A percentile compares a stretch with the other conserved stretches of the same genome.
phyloP scores from a whole-genome alignment of 2,888 invertebrate genomes.

The Cosmopolites sordidus region DNA sequence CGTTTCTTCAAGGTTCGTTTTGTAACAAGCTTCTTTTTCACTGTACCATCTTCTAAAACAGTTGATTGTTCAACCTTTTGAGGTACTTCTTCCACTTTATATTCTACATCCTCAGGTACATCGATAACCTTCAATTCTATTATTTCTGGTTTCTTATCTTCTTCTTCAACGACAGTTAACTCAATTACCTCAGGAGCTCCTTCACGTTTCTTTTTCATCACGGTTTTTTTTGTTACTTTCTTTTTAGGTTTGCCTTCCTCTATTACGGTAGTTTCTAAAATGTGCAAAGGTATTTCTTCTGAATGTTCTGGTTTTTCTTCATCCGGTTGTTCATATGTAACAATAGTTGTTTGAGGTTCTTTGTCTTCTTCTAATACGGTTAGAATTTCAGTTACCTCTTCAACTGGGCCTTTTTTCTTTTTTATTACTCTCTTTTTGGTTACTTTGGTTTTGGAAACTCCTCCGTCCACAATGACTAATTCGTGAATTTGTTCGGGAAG shows the following conservation, averaged over 20 bases:
- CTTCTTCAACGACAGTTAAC: slow-evolving; percentile 31
- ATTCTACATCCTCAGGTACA: slow-evolving; percentile 7
- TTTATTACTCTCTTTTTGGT: slow-evolving; percentile 42
- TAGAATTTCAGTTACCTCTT: slow-evolving; percentile 43
- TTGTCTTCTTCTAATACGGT: slow-evolving; percentile 44
- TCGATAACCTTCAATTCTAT: slow-evolving; percentile 33
- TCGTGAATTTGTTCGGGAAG: slow-evolving; percentile 25
- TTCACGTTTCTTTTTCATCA: slow-evolving; percentile 40
- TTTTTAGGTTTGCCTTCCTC: slow-evolving; percentile 31
- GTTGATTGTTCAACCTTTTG: slow-evolving; percentile 34
- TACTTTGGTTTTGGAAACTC: slow-evolving; percentile 45
- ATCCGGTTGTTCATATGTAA: slow-evolving; percentile 30
- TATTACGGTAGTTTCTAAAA: slow-evolving; percentile 24
- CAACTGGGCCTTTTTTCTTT: slow-evolving; percentile 43
- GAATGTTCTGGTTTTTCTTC: slow-evolving; percentile 33
- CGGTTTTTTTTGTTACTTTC: slow-evolving; percentile 49
- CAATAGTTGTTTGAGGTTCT: slow-evolving; percentile 36
- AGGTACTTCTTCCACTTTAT: slow-evolving; percentile 37
- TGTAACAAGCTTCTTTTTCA: slow-evolving; percentile 36
- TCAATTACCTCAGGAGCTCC: slow-evolving; percentile 42
- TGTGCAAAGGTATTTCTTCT: slow-evolving; percentile 32
- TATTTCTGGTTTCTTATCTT: slow-evolving; percentile 27
- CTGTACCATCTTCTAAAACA: slow-evolving; percentile 31
- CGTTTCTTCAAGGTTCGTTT: slow-evolving; percentile 39
- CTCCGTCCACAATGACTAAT: slow-evolving; percentile 46